A percentile compares a stretch with the other conserved stretches of the same genome.
Evolutionary conservation across 2,113 vertebrate species (phyloP).

Genomic region (Microcebus murinus): DNA sequence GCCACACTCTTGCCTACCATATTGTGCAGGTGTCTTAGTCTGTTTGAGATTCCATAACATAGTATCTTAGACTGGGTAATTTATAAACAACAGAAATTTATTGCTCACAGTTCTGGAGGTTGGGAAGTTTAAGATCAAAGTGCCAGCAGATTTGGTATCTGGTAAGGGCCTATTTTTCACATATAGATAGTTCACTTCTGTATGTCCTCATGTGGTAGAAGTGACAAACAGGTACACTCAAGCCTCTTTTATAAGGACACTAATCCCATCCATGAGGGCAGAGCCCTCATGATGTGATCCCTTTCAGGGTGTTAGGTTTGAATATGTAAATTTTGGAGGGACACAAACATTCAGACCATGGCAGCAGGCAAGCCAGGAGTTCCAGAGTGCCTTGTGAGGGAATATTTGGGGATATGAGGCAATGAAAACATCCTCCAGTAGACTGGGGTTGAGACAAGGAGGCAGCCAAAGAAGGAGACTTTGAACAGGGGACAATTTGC

Average conservation of each 20-base stretch:
- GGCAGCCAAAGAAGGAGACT: background rate
- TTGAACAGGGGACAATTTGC: background rate
- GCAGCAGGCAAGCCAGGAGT: background rate
- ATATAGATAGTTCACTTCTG: background rate
- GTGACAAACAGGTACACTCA: background rate
- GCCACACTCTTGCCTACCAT: background rate
- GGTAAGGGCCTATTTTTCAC: background rate
- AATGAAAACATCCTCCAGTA: background rate
- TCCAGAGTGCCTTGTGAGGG: background rate
- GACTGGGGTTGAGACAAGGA: background rate
- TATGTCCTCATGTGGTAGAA: background rate
- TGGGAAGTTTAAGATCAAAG: background rate
- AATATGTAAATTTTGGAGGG: background rate
- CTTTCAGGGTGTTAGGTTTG: background rate
- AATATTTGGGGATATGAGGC: background rate
- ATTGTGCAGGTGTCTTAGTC: background rate
- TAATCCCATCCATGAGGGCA: background rate
- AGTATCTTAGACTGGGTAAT: background rate
- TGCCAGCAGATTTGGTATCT: background rate
- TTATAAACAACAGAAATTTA: background rate
- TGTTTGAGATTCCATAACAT: background rate
- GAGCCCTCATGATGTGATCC: background rate
- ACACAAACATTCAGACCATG: background rate
- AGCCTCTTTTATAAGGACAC: background rate
- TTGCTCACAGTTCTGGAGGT: background rate